Evolutionary conservation across 2,888 invertebrate genomes (phyloP), one percentile per base, ranked within the genome.

Genomic region (Apodemia duryi): DNA sequence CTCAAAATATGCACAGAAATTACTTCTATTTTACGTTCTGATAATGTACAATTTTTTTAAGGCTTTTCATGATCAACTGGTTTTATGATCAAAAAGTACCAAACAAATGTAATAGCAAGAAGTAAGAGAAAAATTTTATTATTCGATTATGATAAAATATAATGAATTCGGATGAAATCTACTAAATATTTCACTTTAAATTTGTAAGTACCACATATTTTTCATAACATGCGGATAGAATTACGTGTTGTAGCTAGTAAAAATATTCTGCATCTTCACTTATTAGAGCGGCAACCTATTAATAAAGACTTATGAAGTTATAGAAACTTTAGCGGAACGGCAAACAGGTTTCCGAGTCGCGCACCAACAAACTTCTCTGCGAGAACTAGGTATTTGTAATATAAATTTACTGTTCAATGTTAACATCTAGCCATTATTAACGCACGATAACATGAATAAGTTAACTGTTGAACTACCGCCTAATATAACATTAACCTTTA

Each of bases 271-370:
- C 60, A 62, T 63, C 67, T 65, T 57, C 63, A 64, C 57, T 66
- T 65, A 64, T 62, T 62, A 77, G 79, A 80, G 83, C 80, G 78
- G 84, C 83, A 69, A 83, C 85, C 84, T 82, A 90, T 89, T 89
- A 89, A 89, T 90, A 88, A 86, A 84, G 81, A 84, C 82, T 88
- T 86, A 83, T 82, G 78, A 88, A 89, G 86, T 88, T 89, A 86
- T 83, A 75, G 81, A 81, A 90, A 89, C 81, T 91, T 88, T 79
- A 70, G 75, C 77, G 79, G 80, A 79, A 83, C 79, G 77, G 82
- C 81, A 78, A 83, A 85, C 80, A 81, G 76, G 76, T 75, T 71
- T 49, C 64, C 81, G 79, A 83, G 88, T 85, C 84, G 83, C 81
- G 88, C 88, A 80, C 84, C 84, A 88, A 83, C 83, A 83, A 89